Evolutionary conservation across 2,113 vertebrate genomes (phyloP).

Genomic region (Gambusia holbrooki): DNA sequence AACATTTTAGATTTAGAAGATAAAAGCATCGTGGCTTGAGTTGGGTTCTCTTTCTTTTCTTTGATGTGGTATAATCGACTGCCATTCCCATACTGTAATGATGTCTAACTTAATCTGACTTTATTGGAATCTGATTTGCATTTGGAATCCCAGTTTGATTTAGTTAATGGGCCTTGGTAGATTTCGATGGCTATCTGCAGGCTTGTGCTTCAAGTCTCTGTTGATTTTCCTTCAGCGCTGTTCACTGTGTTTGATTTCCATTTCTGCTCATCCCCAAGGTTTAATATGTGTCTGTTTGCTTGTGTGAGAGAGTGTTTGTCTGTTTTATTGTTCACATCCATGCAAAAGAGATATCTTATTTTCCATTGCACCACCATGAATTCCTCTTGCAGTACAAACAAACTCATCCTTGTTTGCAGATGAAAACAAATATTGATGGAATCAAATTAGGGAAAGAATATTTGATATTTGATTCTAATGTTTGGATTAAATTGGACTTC

Average conservation of each 20-base stretch:
- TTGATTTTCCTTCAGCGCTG: constrained; percentile 54
- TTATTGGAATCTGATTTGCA: constrained; percentile 33
- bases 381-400: constrained; percentile 66
- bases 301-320: constrained; percentile 36
- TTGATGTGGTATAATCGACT: constrained; percentile 11
- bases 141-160: constrained; percentile 44
- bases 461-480: constrained; percentile 76
- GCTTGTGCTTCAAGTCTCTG: constrained; percentile 40
- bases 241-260: constrained; percentile 65
- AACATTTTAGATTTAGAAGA: not conserved
- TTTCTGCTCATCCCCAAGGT: constrained; percentile 51
- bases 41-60: not conserved
- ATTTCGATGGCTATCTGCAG: constrained; percentile 29
- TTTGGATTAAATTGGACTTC: constrained; percentile 71
- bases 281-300: constrained; percentile 45
- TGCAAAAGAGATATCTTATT: constrained; percentile 62
- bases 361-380: constrained; percentile 45
- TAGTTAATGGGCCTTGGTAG: constrained; percentile 37
- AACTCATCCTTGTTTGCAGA: constrained; percentile 71
- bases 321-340: constrained; percentile 46
- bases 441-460: constrained; percentile 75
- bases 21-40: not conserved
- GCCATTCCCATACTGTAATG: constrained; percentile 27
- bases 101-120: constrained; percentile 31
- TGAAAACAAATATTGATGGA: constrained; percentile 79